Base-by-base conservation (phyloP, 1,140 invertebrate species). In the Polypedilum vanderplanki region DNA sequence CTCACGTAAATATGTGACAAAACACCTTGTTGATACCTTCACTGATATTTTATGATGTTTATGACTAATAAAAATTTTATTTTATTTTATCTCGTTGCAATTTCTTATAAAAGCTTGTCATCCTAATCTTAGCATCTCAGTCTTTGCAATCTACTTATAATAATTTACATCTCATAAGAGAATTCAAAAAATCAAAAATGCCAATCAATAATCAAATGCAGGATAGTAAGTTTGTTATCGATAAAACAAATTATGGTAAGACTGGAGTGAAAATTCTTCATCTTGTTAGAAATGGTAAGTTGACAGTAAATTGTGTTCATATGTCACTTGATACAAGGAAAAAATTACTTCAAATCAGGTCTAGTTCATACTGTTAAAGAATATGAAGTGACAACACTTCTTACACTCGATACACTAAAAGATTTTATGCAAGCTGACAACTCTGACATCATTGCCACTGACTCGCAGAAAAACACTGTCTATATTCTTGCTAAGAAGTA, bases 381-480 rank as follows among this genome's bases (percentile, higher is more conserved):
- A 78, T 88, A 88, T 76, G 90, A 91, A 83, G 90, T 93, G 9
- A 87, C 85, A 77, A 91, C 90, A 1, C 87, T 88, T 75, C 83
- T 93, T 17, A 89, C 88, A 76, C 81, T 93, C n/a, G 84, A 86
- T 73, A 87, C 87, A 5, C 87, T 90, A 77, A 87, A 87, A 74
- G 91, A 92, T 77, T 90, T 88, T 78, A 79, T 85, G 0, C 78
- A 82, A 15, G 81, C 81, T 78, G 88, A 90, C 80, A 91, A 91
- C 77, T 86, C 86, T 41, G 88, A 90, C 78, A 88, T 91, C 57
- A 87, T 91, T n/a, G 91, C 91, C 1, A 93, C 91, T 0, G 91
- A 93, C 78, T 90, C 90, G 7, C 91, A 93, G 78, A 93, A 93
- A 83, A 93, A 93, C 78, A 93, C 90, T 0, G 89, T 93, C n/a